Conservation (phyloP, 2,797 vertebrate genomes). For the Ispidina lecontei region DNA sequence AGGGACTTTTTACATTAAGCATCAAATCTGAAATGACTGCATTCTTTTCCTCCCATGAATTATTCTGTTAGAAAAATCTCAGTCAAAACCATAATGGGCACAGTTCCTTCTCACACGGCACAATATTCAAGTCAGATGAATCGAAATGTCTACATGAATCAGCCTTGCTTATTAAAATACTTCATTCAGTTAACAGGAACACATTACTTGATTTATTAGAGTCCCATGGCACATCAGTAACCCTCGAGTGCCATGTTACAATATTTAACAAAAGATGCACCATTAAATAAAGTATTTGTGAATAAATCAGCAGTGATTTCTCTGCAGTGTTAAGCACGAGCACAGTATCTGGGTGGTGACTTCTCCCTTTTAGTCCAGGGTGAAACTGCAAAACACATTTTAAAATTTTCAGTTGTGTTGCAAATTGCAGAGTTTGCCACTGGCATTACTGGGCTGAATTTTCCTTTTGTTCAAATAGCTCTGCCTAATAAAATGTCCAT, state of each 20-base stretch:
- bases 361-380: not conserved
- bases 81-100: not conserved
- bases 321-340: not conserved
- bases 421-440: slow-evolving; percentile 38
- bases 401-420: slow-evolving; percentile 37
- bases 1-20: not conserved
- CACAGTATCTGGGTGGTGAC: not conserved
- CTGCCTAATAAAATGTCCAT: slow-evolving; percentile 53
- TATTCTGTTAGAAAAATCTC: not conserved
- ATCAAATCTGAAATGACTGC: not conserved
- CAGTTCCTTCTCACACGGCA: not conserved
- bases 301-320: slow-evolving; percentile 32
- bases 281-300: slow-evolving; percentile 22
- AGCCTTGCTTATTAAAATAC: not conserved
- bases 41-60: not conserved
- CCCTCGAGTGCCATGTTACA: not conserved
- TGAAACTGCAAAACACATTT: not conserved
- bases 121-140: not conserved
- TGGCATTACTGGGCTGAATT: slow-evolving; percentile 23
- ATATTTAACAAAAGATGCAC: slow-evolving; percentile 31
- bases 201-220: not conserved
- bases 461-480: slow-evolving; percentile 58
- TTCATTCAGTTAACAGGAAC: not conserved
- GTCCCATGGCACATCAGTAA: not conserved
- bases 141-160: not conserved